Conservation (phyloP, 2,797 vertebrate species). For the Dicrostonyx torquatus region DNA sequence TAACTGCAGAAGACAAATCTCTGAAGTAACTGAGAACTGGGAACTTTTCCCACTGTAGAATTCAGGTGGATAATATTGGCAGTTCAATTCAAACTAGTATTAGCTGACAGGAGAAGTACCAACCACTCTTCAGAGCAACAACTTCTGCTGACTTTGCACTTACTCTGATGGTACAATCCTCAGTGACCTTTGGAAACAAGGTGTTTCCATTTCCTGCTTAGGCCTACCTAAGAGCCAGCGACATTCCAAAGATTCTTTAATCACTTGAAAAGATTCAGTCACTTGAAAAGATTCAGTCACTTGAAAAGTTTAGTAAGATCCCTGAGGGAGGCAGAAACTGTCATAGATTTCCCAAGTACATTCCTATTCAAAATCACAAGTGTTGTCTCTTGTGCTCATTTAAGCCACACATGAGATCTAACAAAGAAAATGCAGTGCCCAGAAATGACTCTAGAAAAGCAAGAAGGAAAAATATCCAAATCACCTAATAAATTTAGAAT, state of each 20-base stretch:
- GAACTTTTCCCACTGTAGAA: not conserved
- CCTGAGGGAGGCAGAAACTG: not conserved
- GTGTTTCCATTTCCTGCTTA: not conserved
- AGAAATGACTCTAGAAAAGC: not conserved
- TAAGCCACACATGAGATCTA: not conserved
- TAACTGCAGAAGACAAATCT: not conserved
- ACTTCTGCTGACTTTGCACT: not conserved
- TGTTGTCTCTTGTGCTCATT: not conserved
- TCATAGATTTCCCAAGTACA: slow-evolving; percentile 34
- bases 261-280: too few species aligned
- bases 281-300: not conserved
- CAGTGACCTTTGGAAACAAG: not conserved
- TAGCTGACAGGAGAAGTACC: not conserved
- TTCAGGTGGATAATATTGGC: not conserved
- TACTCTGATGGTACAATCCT: not conserved
- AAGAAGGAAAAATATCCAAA: not conserved
- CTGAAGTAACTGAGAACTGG: not conserved
- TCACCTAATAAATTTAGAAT: not conserved
- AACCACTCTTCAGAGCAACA: not conserved
- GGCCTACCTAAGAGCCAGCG: not conserved
- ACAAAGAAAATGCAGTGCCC: not conserved
- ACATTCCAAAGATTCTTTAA: slow-evolving; percentile 44
- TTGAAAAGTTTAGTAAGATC: not conserved
- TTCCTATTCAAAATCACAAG: slow-evolving; percentile 6
- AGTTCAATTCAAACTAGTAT: not conserved